These are phyloP conservation scores for Syngnathus acus DNA, from an alignment of 2,797 vertebrate genomes.

Conservation along the genomic window DNA sequence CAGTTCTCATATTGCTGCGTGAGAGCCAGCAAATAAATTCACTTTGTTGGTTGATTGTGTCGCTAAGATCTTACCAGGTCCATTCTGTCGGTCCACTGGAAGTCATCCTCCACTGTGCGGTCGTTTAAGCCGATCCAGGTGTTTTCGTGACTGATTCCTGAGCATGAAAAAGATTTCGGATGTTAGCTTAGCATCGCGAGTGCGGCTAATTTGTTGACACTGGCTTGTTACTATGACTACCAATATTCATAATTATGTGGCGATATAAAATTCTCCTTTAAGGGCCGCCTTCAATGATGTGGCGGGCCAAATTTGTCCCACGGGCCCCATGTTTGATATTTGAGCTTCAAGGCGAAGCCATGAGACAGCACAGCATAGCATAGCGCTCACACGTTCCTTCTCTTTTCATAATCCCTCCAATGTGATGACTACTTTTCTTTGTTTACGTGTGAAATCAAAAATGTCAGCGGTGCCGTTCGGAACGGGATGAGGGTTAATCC, in stretches of 20 bases:
- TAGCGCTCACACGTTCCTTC: neutral
- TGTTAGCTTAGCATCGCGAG: neutral
- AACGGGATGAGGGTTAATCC: slow-evolving; percentile 20
- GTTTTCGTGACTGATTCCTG: slow-evolving; percentile 91
- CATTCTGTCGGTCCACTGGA: slow-evolving; percentile 95
- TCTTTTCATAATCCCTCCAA: neutral
- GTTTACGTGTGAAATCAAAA: slow-evolving; percentile 23
- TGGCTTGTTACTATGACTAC: neutral
- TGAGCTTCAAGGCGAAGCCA: neutral
- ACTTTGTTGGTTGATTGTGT: neutral
- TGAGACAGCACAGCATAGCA: neutral
- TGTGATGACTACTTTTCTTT: slow-evolving; percentile 1
- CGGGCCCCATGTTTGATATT: neutral
- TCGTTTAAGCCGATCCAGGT: slow-evolving; percentile 96
- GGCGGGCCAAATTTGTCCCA: neutral
- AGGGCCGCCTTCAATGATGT: neutral
- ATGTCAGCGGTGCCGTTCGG: slow-evolving; percentile 49
- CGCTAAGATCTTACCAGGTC: slow-evolving; percentile 71
- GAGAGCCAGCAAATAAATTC: neutral
- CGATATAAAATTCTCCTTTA: neutral
- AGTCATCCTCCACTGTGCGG: slow-evolving; percentile 91
- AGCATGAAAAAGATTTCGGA: neutral
- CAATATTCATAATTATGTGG: neutral
- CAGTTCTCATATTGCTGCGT: slow-evolving; percentile 94
- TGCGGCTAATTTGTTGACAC: neutral